Evolutionary conservation across 2,888 invertebrate species (phyloP), one percentile per base, ranked within the genome.

Genomic region (Meandrusa payeni): DNA sequence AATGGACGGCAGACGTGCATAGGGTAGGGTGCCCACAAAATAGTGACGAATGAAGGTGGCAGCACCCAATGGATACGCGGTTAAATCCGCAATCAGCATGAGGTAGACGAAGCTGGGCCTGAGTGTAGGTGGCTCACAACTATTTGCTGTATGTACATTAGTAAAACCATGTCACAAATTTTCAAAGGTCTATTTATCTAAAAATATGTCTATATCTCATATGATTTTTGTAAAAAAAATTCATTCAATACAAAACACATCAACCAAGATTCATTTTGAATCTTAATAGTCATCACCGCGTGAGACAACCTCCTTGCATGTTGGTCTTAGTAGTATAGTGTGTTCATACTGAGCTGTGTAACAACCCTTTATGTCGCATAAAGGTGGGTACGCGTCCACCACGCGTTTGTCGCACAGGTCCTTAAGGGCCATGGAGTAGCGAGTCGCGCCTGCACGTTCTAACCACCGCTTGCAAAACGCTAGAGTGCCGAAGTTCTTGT

Each of bases 311-410:
- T 99, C 99, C 82, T 99, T 99, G 89, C 98, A 99, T 0, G 98
- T 98, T 26, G 99, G 99, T 62, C 99, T 90, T 52, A 99, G 89
- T 57, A 99, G 92, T 64, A 99, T 94, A 2, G 99, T 99, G 82
- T 99, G 99, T 75, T 99, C 99, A 74, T 96, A 99, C 87, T 99
- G 99, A 28, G 99, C 99, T 0, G 99, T 99, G 85, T 98, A 99
- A 76, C 96, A 97, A 43, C 99, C 99, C 77, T 96, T 97, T 52
- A 95, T 91, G 86, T 99, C 99, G 71, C 98, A 99, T 39, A 99
- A 91, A 4, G 99, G 99, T 10, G 99, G 99, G 85, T 99, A 99
- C 0, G 99, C 94, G 69, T 98, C 97, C n/a, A 99, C 96, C 15
- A 98, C 95, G 34, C 96, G 96, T 74, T 98, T 98, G 76, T 99